A percentile compares a stretch with the other conserved stretches of the same genome.
phyloP scores from a whole-genome alignment of 2,888 invertebrate genomes.

The Leptinotarsa haldemani region DNA sequence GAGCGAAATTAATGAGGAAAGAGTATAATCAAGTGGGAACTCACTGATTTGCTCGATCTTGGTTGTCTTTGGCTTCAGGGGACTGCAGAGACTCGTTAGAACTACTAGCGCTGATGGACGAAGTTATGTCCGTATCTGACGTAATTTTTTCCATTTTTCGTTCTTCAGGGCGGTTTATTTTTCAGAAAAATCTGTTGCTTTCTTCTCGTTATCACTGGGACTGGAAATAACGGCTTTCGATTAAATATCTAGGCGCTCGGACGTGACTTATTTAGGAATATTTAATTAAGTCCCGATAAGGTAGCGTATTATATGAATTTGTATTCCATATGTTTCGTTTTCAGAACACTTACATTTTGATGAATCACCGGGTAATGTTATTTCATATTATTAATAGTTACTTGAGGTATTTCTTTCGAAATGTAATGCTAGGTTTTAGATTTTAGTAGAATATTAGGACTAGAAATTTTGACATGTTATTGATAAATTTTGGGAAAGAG shows the following conservation, averaged over 20 bases:
- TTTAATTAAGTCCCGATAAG: not conserved
- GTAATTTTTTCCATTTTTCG: not conserved
- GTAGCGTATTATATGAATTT: not conserved
- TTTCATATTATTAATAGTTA: not conserved
- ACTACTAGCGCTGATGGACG: slow-evolving; percentile 35
- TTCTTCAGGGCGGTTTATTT: not conserved
- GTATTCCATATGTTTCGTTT: slow-evolving; percentile 8
- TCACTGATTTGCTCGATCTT: slow-evolving; percentile 33
- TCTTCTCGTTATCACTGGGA: not conserved
- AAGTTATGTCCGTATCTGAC: not conserved
- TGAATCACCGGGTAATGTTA: slow-evolving; percentile 3
- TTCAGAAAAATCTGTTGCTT: not conserved
- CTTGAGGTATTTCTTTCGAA: not conserved
- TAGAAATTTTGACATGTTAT: slow-evolving; percentile 7
- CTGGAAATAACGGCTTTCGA: slow-evolving; percentile 2
- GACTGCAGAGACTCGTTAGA: slow-evolving; percentile 45
- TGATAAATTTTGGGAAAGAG: not conserved
- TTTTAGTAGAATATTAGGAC: slow-evolving; percentile 2
- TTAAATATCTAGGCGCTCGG: not conserved
- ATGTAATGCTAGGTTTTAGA: not conserved
- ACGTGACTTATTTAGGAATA: slow-evolving; percentile 6
- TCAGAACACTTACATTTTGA: slow-evolving; percentile 6
- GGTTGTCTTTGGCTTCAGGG: slow-evolving; percentile 25
- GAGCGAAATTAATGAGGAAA: too few relatives aligned
- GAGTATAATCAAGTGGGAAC: slow-evolving; percentile 5